Percentiles rank a stretch among this genome's conserved stretches.
Evolutionary conservation across 2,113 vertebrate genomes (phyloP).

Genomic region (Leucosticte australis): DNA sequence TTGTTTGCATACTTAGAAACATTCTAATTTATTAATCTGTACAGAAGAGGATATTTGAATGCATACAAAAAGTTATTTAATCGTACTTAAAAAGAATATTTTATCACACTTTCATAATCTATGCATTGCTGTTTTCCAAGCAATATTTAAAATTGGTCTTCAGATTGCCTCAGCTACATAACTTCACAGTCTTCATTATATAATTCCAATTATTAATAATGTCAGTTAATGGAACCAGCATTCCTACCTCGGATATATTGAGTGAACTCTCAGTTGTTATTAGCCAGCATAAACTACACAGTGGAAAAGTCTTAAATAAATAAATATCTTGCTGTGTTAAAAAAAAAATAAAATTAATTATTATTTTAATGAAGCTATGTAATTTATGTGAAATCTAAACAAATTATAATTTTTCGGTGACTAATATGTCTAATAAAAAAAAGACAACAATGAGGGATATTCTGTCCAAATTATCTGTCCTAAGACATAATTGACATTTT

Average conservation of each 20-base stretch:
- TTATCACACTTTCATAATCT: neutral
- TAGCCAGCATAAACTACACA: neutral
- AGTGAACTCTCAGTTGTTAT: neutral
- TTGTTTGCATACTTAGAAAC: neutral
- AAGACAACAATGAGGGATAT: neutral
- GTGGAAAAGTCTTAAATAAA: conserved; percentile 25
- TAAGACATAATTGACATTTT: neutral
- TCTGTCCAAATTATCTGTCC: neutral
- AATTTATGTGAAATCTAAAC: conserved; percentile 18
- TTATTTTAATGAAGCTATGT: neutral
- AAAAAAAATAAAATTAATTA: neutral
- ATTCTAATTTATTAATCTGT: neutral
- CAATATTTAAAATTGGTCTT: neutral
- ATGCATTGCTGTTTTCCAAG: neutral
- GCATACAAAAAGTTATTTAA: neutral
- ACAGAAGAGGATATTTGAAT: neutral
- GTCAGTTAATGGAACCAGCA: neutral
- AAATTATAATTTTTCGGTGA: neutral
- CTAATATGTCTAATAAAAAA: neutral
- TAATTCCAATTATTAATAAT: neutral
- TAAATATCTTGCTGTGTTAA: neutral
- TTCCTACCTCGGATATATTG: neutral
- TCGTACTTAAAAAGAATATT: neutral
- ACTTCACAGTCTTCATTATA: neutral
- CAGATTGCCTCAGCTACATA: neutral